phyloP scores from a whole-genome alignment of 2,113 vertebrate species.

The Myanophis thanlyinensis region DNA sequence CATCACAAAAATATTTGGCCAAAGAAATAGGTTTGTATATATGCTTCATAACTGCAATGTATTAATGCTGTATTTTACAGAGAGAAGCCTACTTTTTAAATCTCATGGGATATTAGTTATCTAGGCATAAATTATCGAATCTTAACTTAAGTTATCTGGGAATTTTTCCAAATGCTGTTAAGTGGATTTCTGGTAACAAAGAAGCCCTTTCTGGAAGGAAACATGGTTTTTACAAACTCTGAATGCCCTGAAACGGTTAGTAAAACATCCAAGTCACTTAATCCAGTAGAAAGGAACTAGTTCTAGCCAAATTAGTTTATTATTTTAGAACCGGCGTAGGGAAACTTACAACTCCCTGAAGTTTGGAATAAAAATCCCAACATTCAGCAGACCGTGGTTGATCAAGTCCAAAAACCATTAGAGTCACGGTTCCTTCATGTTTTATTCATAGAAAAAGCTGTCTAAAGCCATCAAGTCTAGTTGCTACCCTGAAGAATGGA shows the following conservation, averaged over 20 bases:
- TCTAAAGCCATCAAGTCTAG: neutral
- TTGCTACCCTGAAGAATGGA: neutral
- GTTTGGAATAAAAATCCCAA: neutral
- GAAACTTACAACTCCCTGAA: neutral
- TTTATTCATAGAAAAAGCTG: neutral
- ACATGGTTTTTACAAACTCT: neutral
- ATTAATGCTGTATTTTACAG: constrained; percentile 63
- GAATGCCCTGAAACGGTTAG: neutral
- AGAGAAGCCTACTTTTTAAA: constrained; percentile 48
- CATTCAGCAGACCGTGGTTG: neutral
- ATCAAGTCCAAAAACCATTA: neutral
- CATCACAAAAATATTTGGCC: constrained; percentile 56
- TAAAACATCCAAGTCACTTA: neutral
- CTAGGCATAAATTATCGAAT: too few relatives aligned
- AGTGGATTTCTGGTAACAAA: constrained; percentile 53
- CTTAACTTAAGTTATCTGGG: constrained; percentile 39
- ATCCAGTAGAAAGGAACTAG: neutral
- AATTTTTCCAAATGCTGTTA: constrained; percentile 56
- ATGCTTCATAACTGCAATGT: constrained; percentile 63
- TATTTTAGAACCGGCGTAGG: neutral
- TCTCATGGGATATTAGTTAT: neutral
- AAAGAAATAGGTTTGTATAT: constrained; percentile 67
- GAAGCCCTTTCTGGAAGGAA: constrained; percentile 44
- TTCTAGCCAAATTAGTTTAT: neutral
- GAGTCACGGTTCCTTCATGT: neutral